Conservation (phyloP, 2,113 vertebrate species). For the Elachura formosa region DNA sequence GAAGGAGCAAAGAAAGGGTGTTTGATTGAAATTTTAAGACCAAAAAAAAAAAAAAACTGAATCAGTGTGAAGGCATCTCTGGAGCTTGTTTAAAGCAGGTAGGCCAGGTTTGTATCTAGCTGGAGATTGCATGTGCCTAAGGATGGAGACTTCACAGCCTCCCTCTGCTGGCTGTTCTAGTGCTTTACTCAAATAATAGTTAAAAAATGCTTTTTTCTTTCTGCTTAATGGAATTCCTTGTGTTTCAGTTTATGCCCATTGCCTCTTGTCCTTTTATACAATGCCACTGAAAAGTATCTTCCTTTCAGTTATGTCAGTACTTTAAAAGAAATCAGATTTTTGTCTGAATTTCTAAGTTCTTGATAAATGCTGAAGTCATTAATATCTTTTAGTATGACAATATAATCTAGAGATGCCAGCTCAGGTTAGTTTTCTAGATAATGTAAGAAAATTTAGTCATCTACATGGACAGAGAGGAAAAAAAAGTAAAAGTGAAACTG, state of each 20-base stretch:
- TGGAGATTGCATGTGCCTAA: neutral
- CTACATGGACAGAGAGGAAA: neutral
- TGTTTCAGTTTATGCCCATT: neutral
- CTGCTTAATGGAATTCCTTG: neutral
- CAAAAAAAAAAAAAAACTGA: neutral
- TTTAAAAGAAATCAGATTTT: neutral
- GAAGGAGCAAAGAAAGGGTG: neutral
- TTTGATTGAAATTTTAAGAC: neutral
- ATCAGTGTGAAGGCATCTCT: neutral
- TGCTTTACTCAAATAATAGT: neutral
- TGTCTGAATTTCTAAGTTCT: neutral
- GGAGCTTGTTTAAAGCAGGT: neutral
- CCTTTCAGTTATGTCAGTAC: neutral
- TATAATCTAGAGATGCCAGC: neutral
- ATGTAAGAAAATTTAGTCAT: neutral
- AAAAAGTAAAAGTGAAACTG: neutral
- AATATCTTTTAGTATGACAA: neutral
- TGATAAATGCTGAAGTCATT: neutral
- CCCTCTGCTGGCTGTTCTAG: neutral
- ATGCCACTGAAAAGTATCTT: neutral
- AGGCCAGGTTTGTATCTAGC: fast-evolving
- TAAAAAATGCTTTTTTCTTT: neutral
- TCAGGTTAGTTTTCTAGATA: neutral
- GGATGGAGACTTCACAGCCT: neutral
- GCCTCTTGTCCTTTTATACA: neutral